Base-by-base conservation (phyloP, 37 sponge, comb jelly and placozoan genomes). In the Oopsacas minuta region DNA sequence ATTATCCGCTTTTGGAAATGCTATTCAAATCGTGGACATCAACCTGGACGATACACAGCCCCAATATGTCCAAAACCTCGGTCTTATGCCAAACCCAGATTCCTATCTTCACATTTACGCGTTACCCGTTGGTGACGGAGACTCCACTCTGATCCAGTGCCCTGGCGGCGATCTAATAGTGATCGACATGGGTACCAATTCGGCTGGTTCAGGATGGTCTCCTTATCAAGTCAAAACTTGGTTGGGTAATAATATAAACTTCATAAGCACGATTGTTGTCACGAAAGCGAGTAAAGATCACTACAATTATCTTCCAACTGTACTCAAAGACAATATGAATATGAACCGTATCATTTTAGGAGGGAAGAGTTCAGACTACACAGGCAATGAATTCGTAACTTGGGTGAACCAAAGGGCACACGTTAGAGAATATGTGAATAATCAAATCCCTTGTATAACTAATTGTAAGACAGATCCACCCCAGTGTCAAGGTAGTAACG, bases 61-160 rank as follows among this genome's bases (percentile, higher is more conserved):
- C 5, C 22, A 61, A 61, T 25, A n/a, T 5, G 75, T 61, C 22
- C 75, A 10, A 61, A 61, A 10, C 20, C 75, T 61, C 28, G 75
- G 75, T 7, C 22, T 61, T 32, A 61, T 61, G 75, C 75, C 75
- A 10, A 61, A n/a, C 75, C 75, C 75, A 61, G 75, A 61, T 61
- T n/a, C 20, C 20, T n/a, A 82, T 85, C 81, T 88, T 37, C 49
- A 83, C 0, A 39, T 88, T 0, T 85, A 82, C 61, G 85, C 86
- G 30, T 81, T 88, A 23, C 88, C 88, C 5, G 85, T 88, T 0
- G 88, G 88, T 0, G 85, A 88, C 52, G 88, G 88, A 36, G 88
- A 88, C 36, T 39, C 85, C 32, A 88, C 85, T 7, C 39, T 88
- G 1, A 85, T 88, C 23, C 61, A 85, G 25, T 88, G 88, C 82